Percentiles rank a stretch among this genome's conserved stretches.
phyloP scores from a whole-genome alignment of 2,888 invertebrate species.

The Arenicola marina region DNA sequence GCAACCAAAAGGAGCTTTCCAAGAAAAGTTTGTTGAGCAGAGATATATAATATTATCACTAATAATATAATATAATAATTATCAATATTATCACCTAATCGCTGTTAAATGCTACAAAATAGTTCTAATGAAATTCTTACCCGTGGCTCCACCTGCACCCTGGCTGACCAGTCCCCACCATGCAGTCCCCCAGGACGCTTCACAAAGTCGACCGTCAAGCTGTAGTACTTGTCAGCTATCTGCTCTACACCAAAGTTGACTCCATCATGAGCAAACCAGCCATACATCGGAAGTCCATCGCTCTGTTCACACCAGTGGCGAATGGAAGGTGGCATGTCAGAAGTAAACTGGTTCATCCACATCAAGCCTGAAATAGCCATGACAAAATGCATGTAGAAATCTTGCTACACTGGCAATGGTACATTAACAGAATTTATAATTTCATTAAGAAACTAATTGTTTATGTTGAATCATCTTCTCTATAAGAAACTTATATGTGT shows the following conservation, averaged over 20 bases:
- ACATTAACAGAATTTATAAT: too few relatives aligned
- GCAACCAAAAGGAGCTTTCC: too few relatives aligned
- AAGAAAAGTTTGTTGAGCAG: too few relatives aligned
- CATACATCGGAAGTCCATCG: slow-evolving; percentile 67
- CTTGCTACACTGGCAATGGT: too few relatives aligned
- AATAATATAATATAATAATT: too few relatives aligned
- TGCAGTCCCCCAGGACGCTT: slow-evolving; percentile 79
- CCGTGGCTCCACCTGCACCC: slow-evolving; percentile 71
- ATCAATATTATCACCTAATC: too few relatives aligned
- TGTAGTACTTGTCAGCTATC: slow-evolving; percentile 79
- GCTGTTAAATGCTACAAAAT: too few relatives aligned
- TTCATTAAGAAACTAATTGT: slow-evolving; percentile 85
- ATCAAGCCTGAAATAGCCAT: slow-evolving; percentile 82
- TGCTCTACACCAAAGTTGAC: slow-evolving; percentile 87
- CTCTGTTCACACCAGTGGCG: slow-evolving; percentile 89
- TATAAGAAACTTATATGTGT: not conserved
- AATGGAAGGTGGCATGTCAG: slow-evolving; percentile 74
- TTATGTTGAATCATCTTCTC: not conserved
- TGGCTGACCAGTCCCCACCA: slow-evolving; percentile 93
- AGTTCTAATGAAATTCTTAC: slow-evolving; percentile 54
- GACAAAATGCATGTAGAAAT: too few relatives aligned
- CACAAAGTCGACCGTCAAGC: slow-evolving; percentile 83
- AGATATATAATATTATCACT: too few relatives aligned
- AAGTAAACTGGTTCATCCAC: slow-evolving; percentile 81
- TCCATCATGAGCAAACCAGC: slow-evolving; percentile 94